Conservation (phyloP, 2,797 vertebrate genomes). For the Falco novaeseelandiae region DNA sequence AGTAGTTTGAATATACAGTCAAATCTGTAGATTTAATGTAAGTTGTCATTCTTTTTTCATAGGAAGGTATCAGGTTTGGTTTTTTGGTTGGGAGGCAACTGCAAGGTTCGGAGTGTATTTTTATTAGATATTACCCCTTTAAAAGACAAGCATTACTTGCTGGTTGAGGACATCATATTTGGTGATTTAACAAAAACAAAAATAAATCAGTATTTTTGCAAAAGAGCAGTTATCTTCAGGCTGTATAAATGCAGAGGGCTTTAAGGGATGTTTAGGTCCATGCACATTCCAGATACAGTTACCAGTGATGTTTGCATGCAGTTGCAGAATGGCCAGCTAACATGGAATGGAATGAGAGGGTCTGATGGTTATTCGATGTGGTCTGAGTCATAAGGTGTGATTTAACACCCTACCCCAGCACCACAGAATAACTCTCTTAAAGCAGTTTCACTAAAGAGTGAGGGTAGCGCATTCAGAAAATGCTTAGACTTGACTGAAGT, state of each 20-base stretch:
- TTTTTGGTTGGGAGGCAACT: background rate
- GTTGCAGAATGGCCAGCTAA: background rate
- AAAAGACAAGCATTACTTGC: background rate
- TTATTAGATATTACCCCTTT: background rate
- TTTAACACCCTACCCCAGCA: background rate
- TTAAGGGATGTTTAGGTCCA: background rate
- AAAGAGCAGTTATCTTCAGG: background rate
- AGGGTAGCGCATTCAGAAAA: background rate
- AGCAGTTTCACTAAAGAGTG: background rate
- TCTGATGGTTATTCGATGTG: background rate
- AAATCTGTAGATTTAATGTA: background rate
- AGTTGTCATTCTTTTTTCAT: background rate
- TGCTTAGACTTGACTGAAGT: background rate
- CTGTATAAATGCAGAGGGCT: background rate
- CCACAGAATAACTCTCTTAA: background rate
- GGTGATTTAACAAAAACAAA: background rate
- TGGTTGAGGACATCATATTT: background rate
- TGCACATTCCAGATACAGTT: accelerated
- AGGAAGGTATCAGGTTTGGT: background rate
- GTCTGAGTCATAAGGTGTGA: background rate
- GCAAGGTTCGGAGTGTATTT: background rate
- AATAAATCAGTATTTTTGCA: background rate
- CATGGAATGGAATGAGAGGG: background rate
- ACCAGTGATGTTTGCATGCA: background rate
- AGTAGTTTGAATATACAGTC: too few species aligned